These are phyloP conservation scores for Pecten maximus DNA, from an alignment of 2,888 invertebrate species.

Conservation along the genomic window DNA sequence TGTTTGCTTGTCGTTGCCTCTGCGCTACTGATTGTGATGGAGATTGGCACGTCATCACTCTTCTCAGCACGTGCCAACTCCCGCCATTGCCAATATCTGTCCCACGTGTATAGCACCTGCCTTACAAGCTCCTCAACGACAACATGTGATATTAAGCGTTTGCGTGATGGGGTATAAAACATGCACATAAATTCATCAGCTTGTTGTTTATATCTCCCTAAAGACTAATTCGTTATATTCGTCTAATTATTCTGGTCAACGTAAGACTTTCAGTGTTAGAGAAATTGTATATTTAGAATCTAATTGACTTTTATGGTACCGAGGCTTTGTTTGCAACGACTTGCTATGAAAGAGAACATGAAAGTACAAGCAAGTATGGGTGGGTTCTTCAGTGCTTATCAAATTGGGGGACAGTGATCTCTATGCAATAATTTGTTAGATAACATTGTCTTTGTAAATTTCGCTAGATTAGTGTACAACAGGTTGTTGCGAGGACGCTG, in stretches of 20 bases:
- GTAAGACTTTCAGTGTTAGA: not conserved
- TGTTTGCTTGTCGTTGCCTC: not conserved
- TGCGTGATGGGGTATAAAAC: slow-evolving; percentile 18
- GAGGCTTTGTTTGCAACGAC: not conserved
- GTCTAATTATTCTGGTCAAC: not conserved
- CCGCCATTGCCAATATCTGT: slow-evolving; percentile 25
- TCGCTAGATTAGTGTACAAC: not conserved
- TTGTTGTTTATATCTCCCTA: not conserved
- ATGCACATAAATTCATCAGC: slow-evolving; percentile 7
- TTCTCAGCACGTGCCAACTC: slow-evolving; percentile 16
- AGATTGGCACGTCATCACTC: slow-evolving; percentile 24
- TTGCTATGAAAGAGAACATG: not conserved
- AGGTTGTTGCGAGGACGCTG: too few species aligned
- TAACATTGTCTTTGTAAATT: not conserved
- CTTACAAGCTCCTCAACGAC: slow-evolving; percentile 23
- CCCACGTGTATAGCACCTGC: slow-evolving; percentile 26
- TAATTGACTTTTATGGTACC: not conserved
- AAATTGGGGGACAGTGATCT: not conserved
- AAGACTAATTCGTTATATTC: not conserved
- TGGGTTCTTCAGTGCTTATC: too few species aligned
- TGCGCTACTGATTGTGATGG: not conserved
- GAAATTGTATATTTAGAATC: not conserved
- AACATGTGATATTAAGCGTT: slow-evolving; percentile 20
- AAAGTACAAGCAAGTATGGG: too few species aligned
- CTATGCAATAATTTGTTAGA: not conserved